These are phyloP conservation scores for Isurus oxyrinchus DNA, from an alignment of 2,113 vertebrate genomes.

Conservation along the genomic window DNA sequence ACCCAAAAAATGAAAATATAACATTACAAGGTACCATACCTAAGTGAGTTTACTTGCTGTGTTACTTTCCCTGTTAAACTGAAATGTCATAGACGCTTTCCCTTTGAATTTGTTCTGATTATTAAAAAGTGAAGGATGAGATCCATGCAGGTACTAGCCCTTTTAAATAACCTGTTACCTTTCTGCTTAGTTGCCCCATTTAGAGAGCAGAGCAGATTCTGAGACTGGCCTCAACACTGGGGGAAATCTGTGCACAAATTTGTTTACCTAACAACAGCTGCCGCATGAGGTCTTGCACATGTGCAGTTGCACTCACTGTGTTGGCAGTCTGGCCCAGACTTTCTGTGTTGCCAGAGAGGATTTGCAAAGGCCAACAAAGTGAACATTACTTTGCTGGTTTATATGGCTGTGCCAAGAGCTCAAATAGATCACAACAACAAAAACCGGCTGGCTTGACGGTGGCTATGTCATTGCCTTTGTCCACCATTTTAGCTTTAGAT, in stretches of 20 bases:
- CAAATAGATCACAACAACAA: not conserved
- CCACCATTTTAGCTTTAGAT: not conserved
- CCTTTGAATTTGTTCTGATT: not conserved
- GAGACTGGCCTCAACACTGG: not conserved
- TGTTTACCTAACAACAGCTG: not conserved
- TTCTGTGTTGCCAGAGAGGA: not conserved
- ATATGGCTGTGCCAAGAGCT: not conserved
- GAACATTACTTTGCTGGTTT: not conserved
- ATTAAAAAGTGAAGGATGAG: not conserved
- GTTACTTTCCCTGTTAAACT: not conserved
- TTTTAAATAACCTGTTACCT: not conserved
- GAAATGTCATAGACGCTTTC: not conserved
- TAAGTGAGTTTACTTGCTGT: not conserved
- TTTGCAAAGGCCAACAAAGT: not conserved
- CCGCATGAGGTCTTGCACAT: not conserved
- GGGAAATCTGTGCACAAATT: not conserved
- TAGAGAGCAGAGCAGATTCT: not conserved
- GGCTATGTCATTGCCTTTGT: not conserved
- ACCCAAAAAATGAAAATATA: not conserved
- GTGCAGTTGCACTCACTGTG: not conserved
- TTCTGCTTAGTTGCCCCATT: not conserved
- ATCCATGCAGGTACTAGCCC: not conserved
- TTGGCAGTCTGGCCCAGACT: not conserved
- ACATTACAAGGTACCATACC: not conserved
- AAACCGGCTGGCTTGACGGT: not conserved